Conservation (phyloP, 2,113 vertebrate genomes). For the Arenaria interpres region DNA sequence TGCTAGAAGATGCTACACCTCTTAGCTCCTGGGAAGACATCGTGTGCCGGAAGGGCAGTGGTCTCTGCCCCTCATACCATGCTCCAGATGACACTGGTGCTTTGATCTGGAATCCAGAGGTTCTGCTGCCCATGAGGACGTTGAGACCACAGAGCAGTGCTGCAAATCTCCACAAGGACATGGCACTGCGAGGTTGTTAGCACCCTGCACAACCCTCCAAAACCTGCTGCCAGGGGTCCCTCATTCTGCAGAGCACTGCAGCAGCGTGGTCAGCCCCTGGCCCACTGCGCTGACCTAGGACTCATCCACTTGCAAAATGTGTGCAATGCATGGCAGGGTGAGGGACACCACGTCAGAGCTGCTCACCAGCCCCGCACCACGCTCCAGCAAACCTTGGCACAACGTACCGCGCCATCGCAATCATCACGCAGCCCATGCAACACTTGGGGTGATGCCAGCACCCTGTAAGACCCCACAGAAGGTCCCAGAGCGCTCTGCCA, state of each 20-base stretch:
- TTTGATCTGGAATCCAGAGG: not conserved
- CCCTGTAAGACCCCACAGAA: not conserved
- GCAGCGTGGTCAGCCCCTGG: not conserved
- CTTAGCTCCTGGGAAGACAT: not conserved
- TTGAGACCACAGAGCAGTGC: not conserved
- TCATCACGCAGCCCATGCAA: accelerated
- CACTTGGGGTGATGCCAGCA: not conserved
- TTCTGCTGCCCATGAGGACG: not conserved
- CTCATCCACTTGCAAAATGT: not conserved
- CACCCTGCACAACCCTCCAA: accelerated
- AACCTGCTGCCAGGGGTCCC: not conserved
- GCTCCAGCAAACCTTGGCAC: not conserved
- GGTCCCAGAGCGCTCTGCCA: accelerated
- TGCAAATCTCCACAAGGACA: not conserved
- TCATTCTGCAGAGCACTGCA: not conserved
- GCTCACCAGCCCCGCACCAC: not conserved
- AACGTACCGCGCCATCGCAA: accelerated
- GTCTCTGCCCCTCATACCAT: not conserved
- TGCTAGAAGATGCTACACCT: not conserved
- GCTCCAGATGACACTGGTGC: not conserved
- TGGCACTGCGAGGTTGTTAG: not conserved
- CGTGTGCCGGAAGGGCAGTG: not conserved
- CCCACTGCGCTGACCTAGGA: accelerated
- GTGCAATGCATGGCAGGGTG: accelerated
- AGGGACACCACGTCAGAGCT: not conserved